Base-by-base conservation (phyloP, 2,797 vertebrate species). In the Hozukius guyotensis region DNA sequence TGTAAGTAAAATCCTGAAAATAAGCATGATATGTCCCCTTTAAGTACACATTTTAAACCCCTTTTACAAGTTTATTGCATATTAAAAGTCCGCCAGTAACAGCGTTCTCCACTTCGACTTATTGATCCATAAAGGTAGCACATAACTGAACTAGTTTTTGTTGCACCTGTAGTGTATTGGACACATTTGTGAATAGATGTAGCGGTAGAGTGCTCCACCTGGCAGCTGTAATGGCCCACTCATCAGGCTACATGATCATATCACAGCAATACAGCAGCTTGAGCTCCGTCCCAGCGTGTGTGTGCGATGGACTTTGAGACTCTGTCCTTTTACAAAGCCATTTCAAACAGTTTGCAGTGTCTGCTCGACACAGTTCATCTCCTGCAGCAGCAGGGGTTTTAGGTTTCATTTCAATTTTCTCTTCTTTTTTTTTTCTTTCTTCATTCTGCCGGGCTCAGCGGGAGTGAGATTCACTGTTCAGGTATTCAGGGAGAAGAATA, bases 401-500 rank as follows among this genome's bases (percentile, higher is more conserved):
- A 27, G 57, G 70, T 92, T 92, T 90, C 85, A 92, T 90, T 93
- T 90, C 86, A 91, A 89, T 92, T 91, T 80, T 87, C 75, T 76
- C 52, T 70, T 4, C n/a, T 65, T 53, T 60, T 27, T 67, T 64
- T 27, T 70, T 70, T 57, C 14, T 42, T 16, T 14, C 36, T 38
- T 71, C 52, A 59, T 84, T 88, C 62, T 64, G 63, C 32, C 20
- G 8, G 52, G 59, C 90, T 84, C 90, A 61, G 86, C 59, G 16
- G 87, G 90, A 77, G 75, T 22, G 62, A 72, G 63, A 83, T 73
- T 83, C 81, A 56, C 76, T 63, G 76, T 62, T 82, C 88, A 78
- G 84, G 84, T 83, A 81, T 87, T 86, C 62, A 18, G 11, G 16
- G 29, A 60, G 52, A 77, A 69, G 68, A 86, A 71, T 82, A 75